Percentiles rank a stretch among this genome's conserved stretches.
These are phyloP conservation scores for Clusia tigrina DNA, from an alignment of 2,888 invertebrate species.

Conservation along the genomic window DNA sequence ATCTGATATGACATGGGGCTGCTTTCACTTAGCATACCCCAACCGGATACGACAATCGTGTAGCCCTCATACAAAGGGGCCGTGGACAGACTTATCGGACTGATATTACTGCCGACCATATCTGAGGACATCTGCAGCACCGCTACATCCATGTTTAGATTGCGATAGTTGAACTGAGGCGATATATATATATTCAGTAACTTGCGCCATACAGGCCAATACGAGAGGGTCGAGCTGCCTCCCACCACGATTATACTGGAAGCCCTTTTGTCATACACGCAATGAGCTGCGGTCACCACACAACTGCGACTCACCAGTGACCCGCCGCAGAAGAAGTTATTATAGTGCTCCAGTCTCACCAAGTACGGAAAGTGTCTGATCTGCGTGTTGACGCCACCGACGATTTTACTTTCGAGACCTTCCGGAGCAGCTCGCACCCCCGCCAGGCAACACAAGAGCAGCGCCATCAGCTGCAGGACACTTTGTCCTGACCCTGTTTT, in stretches of 20 bases:
- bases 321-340: conserved; percentile 36
- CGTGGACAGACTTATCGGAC: conserved; percentile 26
- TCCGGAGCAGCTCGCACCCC: too few species aligned
- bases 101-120: conserved; percentile 24
- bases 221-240: conserved; percentile 22
- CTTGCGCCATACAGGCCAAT: neutral
- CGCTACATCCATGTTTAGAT: conserved; percentile 36
- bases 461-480: too few species aligned
- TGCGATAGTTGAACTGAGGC: neutral
- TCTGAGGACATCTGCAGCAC: conserved; percentile 27
- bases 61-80: conserved; percentile 8
- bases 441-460: too few species aligned
- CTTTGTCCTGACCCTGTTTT: too few species aligned
- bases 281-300: conserved; percentile 47
- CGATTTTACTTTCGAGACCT: conserved; percentile 17
- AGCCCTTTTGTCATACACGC: conserved; percentile 27
- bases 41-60: conserved; percentile 35
- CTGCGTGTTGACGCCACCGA: conserved; percentile 24
- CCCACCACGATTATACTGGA: conserved; percentile 21
- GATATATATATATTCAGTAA: conserved; percentile 18
- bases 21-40: conserved; percentile 32
- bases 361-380: conserved; percentile 31
- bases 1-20: too few species aligned
- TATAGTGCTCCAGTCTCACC: conserved; percentile 36
- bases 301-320: conserved; percentile 40